Evolutionary conservation across 2,113 vertebrate species (phyloP).

Genomic region (Mus spicilegus): DNA sequence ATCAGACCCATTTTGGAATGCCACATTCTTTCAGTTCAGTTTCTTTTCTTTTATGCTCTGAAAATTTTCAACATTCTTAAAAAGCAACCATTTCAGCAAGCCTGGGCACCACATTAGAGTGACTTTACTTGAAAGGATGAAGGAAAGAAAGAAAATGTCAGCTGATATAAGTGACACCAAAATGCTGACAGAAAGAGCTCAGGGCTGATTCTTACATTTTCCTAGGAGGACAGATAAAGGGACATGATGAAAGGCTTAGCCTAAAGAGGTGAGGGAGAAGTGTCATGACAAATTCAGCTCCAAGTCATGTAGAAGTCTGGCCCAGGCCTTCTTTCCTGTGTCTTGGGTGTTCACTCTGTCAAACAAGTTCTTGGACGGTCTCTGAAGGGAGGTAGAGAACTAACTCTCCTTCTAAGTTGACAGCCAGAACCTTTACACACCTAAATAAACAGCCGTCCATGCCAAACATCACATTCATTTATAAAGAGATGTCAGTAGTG

Average conservation of each 20-base stretch:
- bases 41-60: constrained; percentile 35
- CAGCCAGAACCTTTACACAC: constrained; percentile 83
- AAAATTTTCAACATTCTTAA: constrained; percentile 33
- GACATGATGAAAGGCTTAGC: not conserved
- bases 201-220: not conserved
- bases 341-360: constrained; percentile 64
- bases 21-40: not conserved
- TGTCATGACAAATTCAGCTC: not conserved
- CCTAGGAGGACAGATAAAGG: not conserved
- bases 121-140: constrained; percentile 25
- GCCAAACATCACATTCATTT: constrained; percentile 83
- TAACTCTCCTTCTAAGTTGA: constrained; percentile 80
- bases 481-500: constrained; percentile 74
- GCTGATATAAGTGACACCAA: not conserved
- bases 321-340: constrained; percentile 68
- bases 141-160: not conserved
- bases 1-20: not conserved
- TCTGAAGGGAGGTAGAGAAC: constrained; percentile 81
- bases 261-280: not conserved
- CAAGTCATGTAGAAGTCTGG: constrained; percentile 25
- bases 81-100: constrained; percentile 22
- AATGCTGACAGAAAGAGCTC: not conserved
- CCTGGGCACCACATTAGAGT: not conserved
- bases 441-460: constrained; percentile 84
- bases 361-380: constrained; percentile 75